Conservation (phyloP, 2,797 vertebrate genomes). For the Tamandua tetradactyla region DNA sequence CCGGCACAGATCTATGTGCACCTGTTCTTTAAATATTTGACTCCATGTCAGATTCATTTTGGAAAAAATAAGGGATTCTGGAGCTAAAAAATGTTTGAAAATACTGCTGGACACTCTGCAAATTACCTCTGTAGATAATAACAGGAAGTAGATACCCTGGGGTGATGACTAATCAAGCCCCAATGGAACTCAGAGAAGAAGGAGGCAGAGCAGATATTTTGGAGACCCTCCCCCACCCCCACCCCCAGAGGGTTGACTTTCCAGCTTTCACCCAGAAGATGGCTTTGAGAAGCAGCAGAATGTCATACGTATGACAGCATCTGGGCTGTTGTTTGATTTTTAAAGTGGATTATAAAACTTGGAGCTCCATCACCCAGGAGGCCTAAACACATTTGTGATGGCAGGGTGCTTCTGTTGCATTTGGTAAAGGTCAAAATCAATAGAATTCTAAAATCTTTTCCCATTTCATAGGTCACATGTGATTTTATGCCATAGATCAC, state of each 20-base stretch:
- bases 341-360: slow-evolving; percentile 52
- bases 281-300: slow-evolving; percentile 3
- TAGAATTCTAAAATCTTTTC: slow-evolving; percentile 59
- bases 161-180: not conserved
- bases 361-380: not conserved
- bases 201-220: not conserved
- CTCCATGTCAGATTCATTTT: not conserved
- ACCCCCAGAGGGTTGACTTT: not conserved
- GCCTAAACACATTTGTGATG: slow-evolving; percentile 43
- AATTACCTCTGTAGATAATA: not conserved
- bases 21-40: not conserved
- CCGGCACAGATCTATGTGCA: not conserved
- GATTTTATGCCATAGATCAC: slow-evolving; percentile 56
- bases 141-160: not conserved
- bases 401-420: slow-evolving; percentile 1
- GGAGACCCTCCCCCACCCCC: not conserved
- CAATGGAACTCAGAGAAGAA: not conserved
- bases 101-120: not conserved
- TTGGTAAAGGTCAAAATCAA: slow-evolving; percentile 72
- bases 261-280: slow-evolving; percentile 37
- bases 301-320: slow-evolving; percentile 34
- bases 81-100: not conserved
- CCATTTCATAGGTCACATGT: slow-evolving; percentile 35
- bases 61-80: not conserved
- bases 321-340: slow-evolving; percentile 51